Conservation (phyloP, 2,113 vertebrate species). For the Clarias magur region DNA sequence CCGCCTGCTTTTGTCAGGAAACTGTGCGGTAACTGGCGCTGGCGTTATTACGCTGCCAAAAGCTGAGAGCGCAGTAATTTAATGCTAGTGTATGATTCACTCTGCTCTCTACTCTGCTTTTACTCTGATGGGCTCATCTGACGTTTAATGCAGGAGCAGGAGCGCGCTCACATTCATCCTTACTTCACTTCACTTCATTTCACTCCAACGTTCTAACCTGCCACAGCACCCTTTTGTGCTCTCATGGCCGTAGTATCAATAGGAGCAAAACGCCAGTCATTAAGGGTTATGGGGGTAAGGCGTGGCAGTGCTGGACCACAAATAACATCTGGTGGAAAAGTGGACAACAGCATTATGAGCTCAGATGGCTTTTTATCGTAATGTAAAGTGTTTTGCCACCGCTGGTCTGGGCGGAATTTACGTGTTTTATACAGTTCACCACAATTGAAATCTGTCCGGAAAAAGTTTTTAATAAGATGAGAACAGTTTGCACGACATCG, state of each 20-base stretch:
- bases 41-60: conserved; percentile 11
- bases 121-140: not conserved
- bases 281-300: not conserved
- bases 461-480: too few species aligned
- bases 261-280: not conserved
- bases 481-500: too few species aligned
- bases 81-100: conserved; percentile 2
- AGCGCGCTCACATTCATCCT: not conserved
- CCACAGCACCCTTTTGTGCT: not conserved
- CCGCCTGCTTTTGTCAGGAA: conserved; percentile 6
- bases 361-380: not conserved
- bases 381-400: not conserved
- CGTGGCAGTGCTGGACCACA: too few species aligned
- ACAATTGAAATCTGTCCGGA: not conserved
- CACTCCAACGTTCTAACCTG: not conserved
- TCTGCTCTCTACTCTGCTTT: not conserved
- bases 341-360: too few species aligned
- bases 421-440: not conserved
- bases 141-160: not conserved
- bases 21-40: not conserved
- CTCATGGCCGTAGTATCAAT: not conserved
- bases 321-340: too few species aligned
- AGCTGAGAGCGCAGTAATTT: conserved; percentile 7
- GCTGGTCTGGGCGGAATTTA: not conserved
- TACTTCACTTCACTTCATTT: not conserved